phyloP scores from a whole-genome alignment of 2,888 invertebrate species.

The Leptura quadrifasciata region DNA sequence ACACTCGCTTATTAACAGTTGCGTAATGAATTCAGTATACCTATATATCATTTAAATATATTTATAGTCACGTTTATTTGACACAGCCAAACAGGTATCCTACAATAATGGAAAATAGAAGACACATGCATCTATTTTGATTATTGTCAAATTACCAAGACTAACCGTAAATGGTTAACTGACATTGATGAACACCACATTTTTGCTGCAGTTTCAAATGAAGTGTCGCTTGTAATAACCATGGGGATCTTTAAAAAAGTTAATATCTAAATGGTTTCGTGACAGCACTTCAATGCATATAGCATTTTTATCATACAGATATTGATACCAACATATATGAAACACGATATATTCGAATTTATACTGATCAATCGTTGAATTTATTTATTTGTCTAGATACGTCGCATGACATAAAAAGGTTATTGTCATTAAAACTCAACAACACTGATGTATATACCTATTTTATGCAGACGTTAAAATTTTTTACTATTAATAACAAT shows the following conservation, averaged over 20 bases:
- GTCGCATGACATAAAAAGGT: conserved; percentile 18
- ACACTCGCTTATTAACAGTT: no score
- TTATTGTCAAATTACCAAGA: background rate
- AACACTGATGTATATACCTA: conserved; percentile 22
- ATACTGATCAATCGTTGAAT: conserved; percentile 27
- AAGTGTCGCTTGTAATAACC: conserved; percentile 15
- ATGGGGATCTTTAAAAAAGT: conserved; percentile 32
- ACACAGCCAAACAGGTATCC: no score
- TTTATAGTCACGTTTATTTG: no score
- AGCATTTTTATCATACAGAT: conserved; percentile 26
- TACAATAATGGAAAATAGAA: background rate
- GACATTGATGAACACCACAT: background rate
- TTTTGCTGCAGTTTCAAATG: conserved; percentile 12
- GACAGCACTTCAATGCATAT: conserved; percentile 31
- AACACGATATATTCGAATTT: conserved; percentile 40
- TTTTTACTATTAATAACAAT: conserved; percentile 26
- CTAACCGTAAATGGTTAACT: background rate
- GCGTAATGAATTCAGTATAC: no score
- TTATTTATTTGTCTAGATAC: conserved; percentile 18
- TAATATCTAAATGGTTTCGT: conserved; percentile 41
- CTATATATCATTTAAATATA: no score
- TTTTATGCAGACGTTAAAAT: background rate
- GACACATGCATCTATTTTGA: background rate
- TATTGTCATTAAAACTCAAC: conserved; percentile 34
- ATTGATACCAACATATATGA: conserved; percentile 13